Evolutionary conservation across 2,888 invertebrate genomes (phyloP).

Genomic region (Cistogaster globosa): DNA sequence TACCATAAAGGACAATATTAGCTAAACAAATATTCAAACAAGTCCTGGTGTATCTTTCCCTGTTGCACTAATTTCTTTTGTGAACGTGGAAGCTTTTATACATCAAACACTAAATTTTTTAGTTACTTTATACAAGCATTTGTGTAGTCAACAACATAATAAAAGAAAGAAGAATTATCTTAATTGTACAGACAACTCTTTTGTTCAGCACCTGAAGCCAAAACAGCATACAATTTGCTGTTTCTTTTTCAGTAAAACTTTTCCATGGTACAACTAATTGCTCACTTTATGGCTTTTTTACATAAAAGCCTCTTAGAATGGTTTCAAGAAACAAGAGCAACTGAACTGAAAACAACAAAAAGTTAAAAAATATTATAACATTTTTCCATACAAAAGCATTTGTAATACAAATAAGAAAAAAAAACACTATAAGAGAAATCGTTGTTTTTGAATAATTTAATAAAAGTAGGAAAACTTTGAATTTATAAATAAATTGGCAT

Average conservation of each 20-base stretch:
- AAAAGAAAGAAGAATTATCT: background rate
- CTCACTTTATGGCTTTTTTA: slow-evolving; percentile 65
- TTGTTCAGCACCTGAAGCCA: slow-evolving; percentile 64
- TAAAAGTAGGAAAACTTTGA: slow-evolving; percentile 23
- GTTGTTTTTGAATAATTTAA: slow-evolving; percentile 30
- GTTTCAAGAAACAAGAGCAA: slow-evolving; percentile 19
- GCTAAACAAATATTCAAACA: slow-evolving; percentile 1
- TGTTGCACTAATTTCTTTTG: background rate
- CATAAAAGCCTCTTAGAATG: slow-evolving; percentile 48
- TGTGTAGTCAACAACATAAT: slow-evolving; percentile 41
- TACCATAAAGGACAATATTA: slow-evolving; percentile 29
- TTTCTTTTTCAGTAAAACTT: background rate
- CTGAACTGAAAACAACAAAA: slow-evolving; percentile 12
- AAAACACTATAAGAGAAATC: background rate
- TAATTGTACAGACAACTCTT: background rate
- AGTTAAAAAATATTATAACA: slow-evolving; percentile 9
- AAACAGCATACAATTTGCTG: slow-evolving; percentile 41
- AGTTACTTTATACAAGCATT: slow-evolving; percentile 5
- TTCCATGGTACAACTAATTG: slow-evolving; percentile 60
- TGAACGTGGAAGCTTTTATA: background rate
- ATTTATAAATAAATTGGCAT: slow-evolving; percentile 1
- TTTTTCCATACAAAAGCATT: slow-evolving; percentile 12
- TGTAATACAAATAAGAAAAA: too few relatives aligned
- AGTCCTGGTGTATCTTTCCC: background rate
- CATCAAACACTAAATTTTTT: slow-evolving; percentile 33